Evolutionary conservation across 2,113 vertebrate genomes (phyloP), one percentile per base, ranked within the genome.

Genomic region (Guaruba guarouba): DNA sequence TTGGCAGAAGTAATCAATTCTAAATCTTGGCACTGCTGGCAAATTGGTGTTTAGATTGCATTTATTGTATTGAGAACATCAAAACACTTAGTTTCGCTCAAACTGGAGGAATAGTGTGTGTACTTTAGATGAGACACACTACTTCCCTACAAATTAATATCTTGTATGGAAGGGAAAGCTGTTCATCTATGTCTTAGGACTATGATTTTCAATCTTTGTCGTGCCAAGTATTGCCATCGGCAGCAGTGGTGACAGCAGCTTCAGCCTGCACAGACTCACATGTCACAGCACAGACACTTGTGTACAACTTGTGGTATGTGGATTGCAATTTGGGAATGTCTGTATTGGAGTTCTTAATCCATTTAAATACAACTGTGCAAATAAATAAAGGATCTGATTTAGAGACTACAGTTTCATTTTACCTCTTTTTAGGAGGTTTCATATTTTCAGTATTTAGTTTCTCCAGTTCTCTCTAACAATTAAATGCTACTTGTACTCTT

Each of bases 1-100:
- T 82, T 87, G 83, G 67, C 74, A 93, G 81, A 93, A 89, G 59
- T 69, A 67, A 90, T 80, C 49, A 33, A 46, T 94, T 93, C 80
- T 69, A 82, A 77, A 70, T 87, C 63, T 92, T 71, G 90, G 68
- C 52, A 48, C 46, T 82, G 54, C n/a, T 66, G 68, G 39, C 64
- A 64, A 71, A 28, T 37, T 76, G 61, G 27, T 95, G 67, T 71
- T 94, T 79, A 83, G 59, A 62, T 55, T 12, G 69, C 64, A 57
- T 91, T 85, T 92, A 31, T 43, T 10, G 18, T 76, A 74, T 71
- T 71, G 80, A 73, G 86, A 95, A 77, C 48, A 90, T 24, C 33
- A 76, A 93, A 89, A 92, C 41, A 63, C 61, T 81, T 90, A 51
- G 44, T 17, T 93, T 76, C 75, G 19, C 84, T 94, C 73, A 92